Evolutionary conservation across 2,888 invertebrate species (phyloP), one percentile per base, ranked within the genome.

Genomic region (Platypus cylindrus): DNA sequence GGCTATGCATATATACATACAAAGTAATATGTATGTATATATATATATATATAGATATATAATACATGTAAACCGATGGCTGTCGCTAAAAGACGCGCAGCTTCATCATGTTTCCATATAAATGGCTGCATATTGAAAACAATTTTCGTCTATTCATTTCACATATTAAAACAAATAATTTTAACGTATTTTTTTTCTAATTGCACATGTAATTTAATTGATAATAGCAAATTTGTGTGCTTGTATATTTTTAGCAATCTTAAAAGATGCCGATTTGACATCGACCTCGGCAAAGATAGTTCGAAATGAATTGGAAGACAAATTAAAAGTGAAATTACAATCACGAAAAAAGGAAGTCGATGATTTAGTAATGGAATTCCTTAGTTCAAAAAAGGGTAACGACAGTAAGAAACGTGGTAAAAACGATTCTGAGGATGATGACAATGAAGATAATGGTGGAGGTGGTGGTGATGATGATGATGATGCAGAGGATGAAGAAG

Each of bases 261-360:
- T 94, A 16, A 80, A 87, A 63, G 79, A 78, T 60, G 87, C 89
- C 5, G 85, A 93, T 58, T 69, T 93, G 14, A 73, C 78, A 5
- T 74, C 77, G 34, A 80, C 84, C 45, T 85, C 93, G 3, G 80
- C 87, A 5, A 93, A 91, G 58, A 86, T 86, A 60, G 87, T 94
- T 11, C 75, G 91, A 28, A 78, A 79, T 57, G 78, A 83, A 53
- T 65, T 94, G 45, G 89, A 93, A 59, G 75, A 80, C 47, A 79
- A 80, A 50, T 68, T 90, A 5, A 78, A 76, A 22, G 67, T 75
- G 31, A 84, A 89, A 49, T 66, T 94, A 28, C 65, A 76, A 5
- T 72, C 62, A 30, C 81, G 86, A 51, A 89, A 84, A 62, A 79
- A 83, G 56, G 75, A 86, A 59, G 83, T 93, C n/a, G 87, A 90